Conservation (phyloP, 1,140 invertebrate genomes). For the Globodera ellingtonae region DNA sequence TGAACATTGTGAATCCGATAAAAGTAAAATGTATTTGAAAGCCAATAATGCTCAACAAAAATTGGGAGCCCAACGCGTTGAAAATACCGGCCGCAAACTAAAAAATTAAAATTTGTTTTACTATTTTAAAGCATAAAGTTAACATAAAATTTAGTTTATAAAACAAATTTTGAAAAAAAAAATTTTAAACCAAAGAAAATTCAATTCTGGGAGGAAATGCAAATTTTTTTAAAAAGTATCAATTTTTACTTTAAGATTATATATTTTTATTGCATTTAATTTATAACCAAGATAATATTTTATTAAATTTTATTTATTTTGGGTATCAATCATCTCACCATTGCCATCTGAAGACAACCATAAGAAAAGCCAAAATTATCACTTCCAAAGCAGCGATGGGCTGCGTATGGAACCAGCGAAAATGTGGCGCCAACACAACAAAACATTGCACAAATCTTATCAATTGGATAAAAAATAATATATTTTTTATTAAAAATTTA, state of each 20-base stretch:
- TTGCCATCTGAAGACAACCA: slow-evolving; percentile 46
- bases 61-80: slow-evolving; percentile 48
- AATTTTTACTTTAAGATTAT: not conserved
- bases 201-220: too few relatives aligned
- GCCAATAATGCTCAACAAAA: slow-evolving; percentile 38
- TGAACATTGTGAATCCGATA: slow-evolving; percentile 33
- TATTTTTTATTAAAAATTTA: not conserved
- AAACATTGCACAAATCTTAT: slow-evolving; percentile 41
- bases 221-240: too few relatives aligned
- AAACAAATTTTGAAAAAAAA: not conserved
- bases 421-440: slow-evolving; percentile 48
- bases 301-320: slow-evolving; percentile 1
- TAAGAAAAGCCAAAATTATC: slow-evolving; percentile 50
- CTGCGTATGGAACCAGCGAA: slow-evolving; percentile 44
- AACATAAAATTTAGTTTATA: not conserved
- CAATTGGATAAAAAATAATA: not conserved
- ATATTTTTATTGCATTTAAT: too few relatives aligned
- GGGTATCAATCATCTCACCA: slow-evolving; percentile 25
- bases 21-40: slow-evolving; percentile 43
- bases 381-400: slow-evolving; percentile 45
- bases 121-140: not conserved
- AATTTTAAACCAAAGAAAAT: too few relatives aligned
- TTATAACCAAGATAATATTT: too few relatives aligned
- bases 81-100: slow-evolving; percentile 41
- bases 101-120: not conserved